Percentiles rank a stretch among this genome's conserved stretches.
Evolutionary conservation across 92 coral and sea anemone genomes (phyloP).

Genomic region (Heliopora coerulea): DNA sequence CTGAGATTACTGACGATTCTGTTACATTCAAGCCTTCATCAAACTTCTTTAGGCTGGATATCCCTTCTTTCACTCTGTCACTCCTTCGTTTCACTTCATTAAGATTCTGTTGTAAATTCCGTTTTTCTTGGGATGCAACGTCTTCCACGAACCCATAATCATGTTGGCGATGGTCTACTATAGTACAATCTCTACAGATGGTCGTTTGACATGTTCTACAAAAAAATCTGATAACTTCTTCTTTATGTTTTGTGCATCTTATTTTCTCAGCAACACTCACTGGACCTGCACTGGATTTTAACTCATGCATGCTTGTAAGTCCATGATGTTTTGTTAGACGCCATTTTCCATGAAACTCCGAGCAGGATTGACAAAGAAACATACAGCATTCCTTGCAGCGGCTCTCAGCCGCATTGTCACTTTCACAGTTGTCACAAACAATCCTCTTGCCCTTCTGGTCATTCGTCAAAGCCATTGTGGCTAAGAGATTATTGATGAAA

Average conservation of each 20-base stretch:
- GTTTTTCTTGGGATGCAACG: conserved; percentile 50
- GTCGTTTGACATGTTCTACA: conserved; percentile 61
- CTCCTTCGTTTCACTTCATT: conserved; percentile 29
- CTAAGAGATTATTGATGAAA: conserved; percentile 56
- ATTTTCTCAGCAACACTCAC: conserved; percentile 52
- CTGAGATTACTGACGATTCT: conserved; percentile 16
- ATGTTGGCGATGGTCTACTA: conserved; percentile 67
- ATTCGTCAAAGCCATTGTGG: not conserved
- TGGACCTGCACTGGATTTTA: conserved; percentile 35
- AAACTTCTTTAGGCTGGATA: conserved; percentile 28
- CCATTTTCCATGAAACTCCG: conserved; percentile 22
- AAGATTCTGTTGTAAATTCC: conserved; percentile 25
- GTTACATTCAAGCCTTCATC: conserved; percentile 23
- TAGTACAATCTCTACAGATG: conserved; percentile 66
- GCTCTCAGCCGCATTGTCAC: conserved; percentile 12
- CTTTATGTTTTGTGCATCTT: conserved; percentile 62
- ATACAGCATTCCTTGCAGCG: conserved; percentile 40
- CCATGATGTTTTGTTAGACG: conserved; percentile 29
- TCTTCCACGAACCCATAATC: conserved; percentile 57
- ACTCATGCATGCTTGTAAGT: conserved; percentile 6
- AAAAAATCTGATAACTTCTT: conserved; percentile 59
- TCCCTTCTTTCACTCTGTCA: conserved; percentile 18
- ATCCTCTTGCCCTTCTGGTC: not conserved
- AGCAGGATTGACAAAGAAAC: conserved; percentile 40
- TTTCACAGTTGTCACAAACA: conserved; percentile 44